phyloP scores from a whole-genome alignment of 2,888 invertebrate species.

The Hemicrepidius hirtus region DNA sequence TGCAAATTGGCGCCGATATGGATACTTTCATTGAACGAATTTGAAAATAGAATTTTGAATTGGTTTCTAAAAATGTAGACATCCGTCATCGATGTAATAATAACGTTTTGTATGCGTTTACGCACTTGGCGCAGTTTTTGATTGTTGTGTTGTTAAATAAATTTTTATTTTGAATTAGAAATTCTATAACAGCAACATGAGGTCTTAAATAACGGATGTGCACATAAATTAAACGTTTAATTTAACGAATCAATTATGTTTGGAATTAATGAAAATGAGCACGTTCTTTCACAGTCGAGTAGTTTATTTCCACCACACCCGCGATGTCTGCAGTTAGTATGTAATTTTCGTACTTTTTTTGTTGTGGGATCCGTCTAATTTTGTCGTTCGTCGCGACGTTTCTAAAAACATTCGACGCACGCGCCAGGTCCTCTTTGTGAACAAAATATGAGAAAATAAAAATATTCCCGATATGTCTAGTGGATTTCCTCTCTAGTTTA shows the following conservation, averaged over 20 bases:
- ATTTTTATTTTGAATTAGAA: too few species aligned
- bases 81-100: constrained; percentile 19
- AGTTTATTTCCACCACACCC: constrained; percentile 38
- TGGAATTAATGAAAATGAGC: constrained; percentile 39
- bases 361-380: constrained; percentile 65
- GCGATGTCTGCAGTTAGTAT: constrained; percentile 34
- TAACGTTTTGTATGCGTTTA: constrained; percentile 14
- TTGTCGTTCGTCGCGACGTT: constrained; percentile 58
- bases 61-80: constrained; percentile 29
- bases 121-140: constrained; percentile 15
- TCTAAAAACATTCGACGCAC: constrained; percentile 57
- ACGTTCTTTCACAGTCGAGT: constrained; percentile 12
- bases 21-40: neutral
- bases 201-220: constrained; percentile 15
- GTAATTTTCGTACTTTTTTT: constrained; percentile 51
- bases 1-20: neutral
- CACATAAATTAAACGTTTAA: constrained; percentile 36
- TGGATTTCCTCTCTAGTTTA: constrained; percentile 43
- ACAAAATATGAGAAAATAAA: constrained; percentile 62
- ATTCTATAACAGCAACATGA: neutral
- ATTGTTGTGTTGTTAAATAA: neutral
- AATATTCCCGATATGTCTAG: constrained; percentile 60
- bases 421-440: constrained; percentile 58
- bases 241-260: constrained; percentile 36
- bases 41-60: constrained; percentile 17